Percentiles rank a stretch among this genome's conserved stretches.
phyloP scores from a whole-genome alignment of 2,797 vertebrate species.

The Sandelia bainsii region DNA sequence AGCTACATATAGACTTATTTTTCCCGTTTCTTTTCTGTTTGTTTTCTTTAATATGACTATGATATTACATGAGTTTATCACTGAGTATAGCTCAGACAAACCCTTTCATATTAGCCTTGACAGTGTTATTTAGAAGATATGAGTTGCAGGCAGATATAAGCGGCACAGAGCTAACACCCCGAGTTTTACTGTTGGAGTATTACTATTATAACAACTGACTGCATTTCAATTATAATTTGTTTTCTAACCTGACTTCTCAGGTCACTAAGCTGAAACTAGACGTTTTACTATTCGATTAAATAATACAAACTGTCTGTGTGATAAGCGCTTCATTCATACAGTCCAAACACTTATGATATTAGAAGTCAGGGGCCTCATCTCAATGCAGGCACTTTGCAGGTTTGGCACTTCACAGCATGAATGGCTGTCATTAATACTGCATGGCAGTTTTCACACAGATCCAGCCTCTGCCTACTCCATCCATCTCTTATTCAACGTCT shows the following conservation, averaged over 20 bases:
- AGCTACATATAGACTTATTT: not conserved
- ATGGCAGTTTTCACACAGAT: slow-evolving; percentile 72
- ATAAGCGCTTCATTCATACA: slow-evolving; percentile 7
- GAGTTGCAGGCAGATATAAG: not conserved
- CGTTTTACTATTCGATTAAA: slow-evolving; percentile 6
- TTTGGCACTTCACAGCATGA: slow-evolving; percentile 67
- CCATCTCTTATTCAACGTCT: slow-evolving; percentile 67
- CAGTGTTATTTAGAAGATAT: not conserved
- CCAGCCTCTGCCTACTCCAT: slow-evolving; percentile 66
- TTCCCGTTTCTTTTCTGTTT: not conserved
- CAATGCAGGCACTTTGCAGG: slow-evolving; percentile 53
- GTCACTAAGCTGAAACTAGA: not conserved
- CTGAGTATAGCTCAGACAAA: not conserved
- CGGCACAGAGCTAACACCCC: not conserved
- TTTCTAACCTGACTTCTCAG: slow-evolving; percentile 1
- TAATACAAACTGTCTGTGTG: slow-evolving; percentile 7
- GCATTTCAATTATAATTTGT: slow-evolving; percentile 12
- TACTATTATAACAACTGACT: not conserved
- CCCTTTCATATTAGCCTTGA: not conserved
- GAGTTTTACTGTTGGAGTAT: not conserved
- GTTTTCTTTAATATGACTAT: not conserved
- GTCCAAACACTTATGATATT: slow-evolving; percentile 24
- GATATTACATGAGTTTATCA: not conserved
- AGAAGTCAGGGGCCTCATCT: slow-evolving; percentile 34
- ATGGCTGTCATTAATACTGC: slow-evolving; percentile 78